Conservation (phyloP, 2,888 invertebrate genomes). For the Zelleria hepariella region DNA sequence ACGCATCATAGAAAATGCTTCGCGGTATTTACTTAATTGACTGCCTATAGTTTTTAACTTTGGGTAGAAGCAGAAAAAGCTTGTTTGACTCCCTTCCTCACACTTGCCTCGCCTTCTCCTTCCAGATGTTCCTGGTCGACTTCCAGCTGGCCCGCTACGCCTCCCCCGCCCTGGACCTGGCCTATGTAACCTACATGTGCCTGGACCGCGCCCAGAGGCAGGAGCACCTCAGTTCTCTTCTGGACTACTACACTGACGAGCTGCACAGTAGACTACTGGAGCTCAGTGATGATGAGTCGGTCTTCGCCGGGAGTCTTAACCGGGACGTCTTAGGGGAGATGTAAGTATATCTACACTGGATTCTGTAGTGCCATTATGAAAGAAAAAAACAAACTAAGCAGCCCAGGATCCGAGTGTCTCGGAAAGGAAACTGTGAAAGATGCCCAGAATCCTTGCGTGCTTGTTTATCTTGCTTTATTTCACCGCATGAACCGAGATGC, state of each 20-base stretch:
- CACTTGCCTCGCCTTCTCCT: too few relatives aligned
- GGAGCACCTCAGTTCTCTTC: slow-evolving; percentile 67
- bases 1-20: too few relatives aligned
- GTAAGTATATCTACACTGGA: slow-evolving; percentile 47
- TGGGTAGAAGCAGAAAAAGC: too few relatives aligned
- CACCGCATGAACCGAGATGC: too few relatives aligned
- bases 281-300: slow-evolving; percentile 62
- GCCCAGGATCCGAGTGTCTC: too few relatives aligned
- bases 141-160: slow-evolving; percentile 80
- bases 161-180: slow-evolving; percentile 78
- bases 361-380: neutral
- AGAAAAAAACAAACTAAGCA: too few relatives aligned
- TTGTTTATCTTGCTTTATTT: too few relatives aligned
- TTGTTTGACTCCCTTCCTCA: too few relatives aligned
- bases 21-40: too few relatives aligned
- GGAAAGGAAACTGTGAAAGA: too few relatives aligned
- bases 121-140: slow-evolving; percentile 77
- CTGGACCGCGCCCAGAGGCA: slow-evolving; percentile 74
- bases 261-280: slow-evolving; percentile 67
- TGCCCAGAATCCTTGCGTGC: too few relatives aligned
- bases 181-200: slow-evolving; percentile 77
- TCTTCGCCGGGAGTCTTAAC: slow-evolving; percentile 45
- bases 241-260: slow-evolving; percentile 74
- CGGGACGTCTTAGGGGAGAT: slow-evolving; percentile 67
- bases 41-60: too few relatives aligned